Evolutionary conservation across 2,888 invertebrate genomes (phyloP), one percentile per base, ranked within the genome.

Genomic region (Mystacides longicornis): DNA sequence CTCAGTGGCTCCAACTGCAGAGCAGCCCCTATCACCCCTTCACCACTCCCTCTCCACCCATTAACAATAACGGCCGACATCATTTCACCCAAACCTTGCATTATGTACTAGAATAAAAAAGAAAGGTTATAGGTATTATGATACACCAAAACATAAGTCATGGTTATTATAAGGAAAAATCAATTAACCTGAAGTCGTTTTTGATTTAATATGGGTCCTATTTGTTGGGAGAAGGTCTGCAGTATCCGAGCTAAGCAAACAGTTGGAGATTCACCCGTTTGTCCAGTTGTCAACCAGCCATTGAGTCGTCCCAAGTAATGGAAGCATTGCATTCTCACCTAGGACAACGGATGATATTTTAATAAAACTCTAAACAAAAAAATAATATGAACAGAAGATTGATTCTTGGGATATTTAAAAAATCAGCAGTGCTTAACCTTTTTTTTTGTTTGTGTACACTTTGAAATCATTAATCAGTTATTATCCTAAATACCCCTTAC

Each of bases 281-380:
- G 65, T 60, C 71, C 83, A 56, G 82, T 51, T 42, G 23, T 56
- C 50, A 23, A 51, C 48, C 22, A 51, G 16, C 47, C 54, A 31
- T 57, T 57, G 22, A 59, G 46, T 23, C 55, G 77, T 1, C 81
- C 80, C 62, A 97, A 77, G 74, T 93, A 94, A 75, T 93, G 93
- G 77, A 97, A 96, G 72, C 96, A 97, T 69, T 95, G 94, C 45
- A 97, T 94, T 56, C 95, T 82, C 58, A 89, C 82, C 86, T 86
- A 64, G 52, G 77, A 48, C n/a, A n/a, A n/a, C n/a, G n/a, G n/a
- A n/a, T n/a, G n/a, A n/a, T n/a, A n/a, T n/a, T n/a, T n/a, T n/a
- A n/a, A n/a, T n/a, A n/a, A n/a, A n/a, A n/a, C n/a, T n/a, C n/a
- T n/a, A n/a, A n/a, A n/a, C n/a, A n/a, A n/a, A n/a, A n/a, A n/a